A percentile compares a stretch with the other conserved stretches of the same genome.
Conservation (phyloP, 2,113 vertebrate genomes). For the Penelope pileata region DNA sequence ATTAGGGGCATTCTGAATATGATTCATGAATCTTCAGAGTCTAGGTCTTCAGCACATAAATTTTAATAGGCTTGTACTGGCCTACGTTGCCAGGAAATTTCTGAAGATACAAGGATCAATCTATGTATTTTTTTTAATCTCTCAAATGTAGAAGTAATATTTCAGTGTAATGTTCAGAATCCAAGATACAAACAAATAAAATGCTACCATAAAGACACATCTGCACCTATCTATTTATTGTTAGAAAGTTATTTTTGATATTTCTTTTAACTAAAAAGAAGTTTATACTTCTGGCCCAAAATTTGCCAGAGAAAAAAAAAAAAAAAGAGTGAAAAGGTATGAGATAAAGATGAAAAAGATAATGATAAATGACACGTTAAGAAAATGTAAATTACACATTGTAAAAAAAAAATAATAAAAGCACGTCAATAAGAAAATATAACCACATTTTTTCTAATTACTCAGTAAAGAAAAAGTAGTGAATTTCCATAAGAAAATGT, state of each 20-base stretch:
- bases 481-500: not conserved
- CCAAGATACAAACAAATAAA: not conserved
- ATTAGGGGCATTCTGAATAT: not conserved
- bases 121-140: not conserved
- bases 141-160: slow-evolving; percentile 40
- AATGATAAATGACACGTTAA: not conserved
- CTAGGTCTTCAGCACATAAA: not conserved
- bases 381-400: not conserved
- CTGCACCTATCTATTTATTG: not conserved
- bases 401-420: not conserved
- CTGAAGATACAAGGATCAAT: slow-evolving; percentile 33
- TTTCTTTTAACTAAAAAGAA: not conserved
- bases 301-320: not conserved
- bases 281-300: no score
- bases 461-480: not conserved
- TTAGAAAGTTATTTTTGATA: not conserved
- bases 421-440: not conserved
- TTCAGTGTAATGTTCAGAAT: not conserved
- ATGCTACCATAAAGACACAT: not conserved
- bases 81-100: slow-evolving; percentile 15
- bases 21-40: not conserved
- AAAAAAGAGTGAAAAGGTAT: not conserved
- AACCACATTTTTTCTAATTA: not conserved
- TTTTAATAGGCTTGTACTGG: slow-evolving; percentile 52
- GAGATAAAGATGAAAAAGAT: not conserved